These are phyloP conservation scores for Caenorhabditis wallacei DNA, from an alignment of 2,888 invertebrate species.

Conservation along the genomic window DNA sequence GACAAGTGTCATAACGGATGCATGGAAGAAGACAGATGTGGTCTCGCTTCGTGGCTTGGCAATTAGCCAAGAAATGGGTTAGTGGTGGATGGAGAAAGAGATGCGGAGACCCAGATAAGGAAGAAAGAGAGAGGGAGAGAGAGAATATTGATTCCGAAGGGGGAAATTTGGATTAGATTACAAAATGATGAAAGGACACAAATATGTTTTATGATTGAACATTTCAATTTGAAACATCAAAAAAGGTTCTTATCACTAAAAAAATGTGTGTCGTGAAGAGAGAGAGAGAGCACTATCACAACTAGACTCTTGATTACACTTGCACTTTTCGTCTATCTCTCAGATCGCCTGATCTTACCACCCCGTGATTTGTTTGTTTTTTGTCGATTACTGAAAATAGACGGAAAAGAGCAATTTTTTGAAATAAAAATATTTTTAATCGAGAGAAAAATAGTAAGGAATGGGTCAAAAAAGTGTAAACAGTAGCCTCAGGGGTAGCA, in stretches of 20 bases:
- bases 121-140: not conserved
- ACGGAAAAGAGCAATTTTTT: not conserved
- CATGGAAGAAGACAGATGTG: not conserved
- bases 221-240: too few relatives aligned
- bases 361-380: constrained; percentile 9
- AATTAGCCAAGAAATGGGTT: constrained; percentile 21
- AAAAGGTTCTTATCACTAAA: too few relatives aligned
- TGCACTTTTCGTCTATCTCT: constrained; percentile 6
- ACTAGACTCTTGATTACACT: constrained; percentile 8
- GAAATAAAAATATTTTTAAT: too few relatives aligned
- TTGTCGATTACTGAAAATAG: not conserved
- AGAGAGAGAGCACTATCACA: too few relatives aligned
- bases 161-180: not conserved
- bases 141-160: not conserved
- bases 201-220: too few relatives aligned
- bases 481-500: not conserved
- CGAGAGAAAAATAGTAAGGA: too few relatives aligned
- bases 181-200: too few relatives aligned
- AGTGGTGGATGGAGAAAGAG: not conserved
- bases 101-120: constrained; percentile 16
- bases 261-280: too few relatives aligned
- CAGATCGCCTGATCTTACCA: not conserved
- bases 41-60: not conserved
- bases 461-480: not conserved
- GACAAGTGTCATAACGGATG: too few relatives aligned